phyloP scores from a whole-genome alignment of 2,797 vertebrate genomes.

The Decapterus maruadsi region DNA sequence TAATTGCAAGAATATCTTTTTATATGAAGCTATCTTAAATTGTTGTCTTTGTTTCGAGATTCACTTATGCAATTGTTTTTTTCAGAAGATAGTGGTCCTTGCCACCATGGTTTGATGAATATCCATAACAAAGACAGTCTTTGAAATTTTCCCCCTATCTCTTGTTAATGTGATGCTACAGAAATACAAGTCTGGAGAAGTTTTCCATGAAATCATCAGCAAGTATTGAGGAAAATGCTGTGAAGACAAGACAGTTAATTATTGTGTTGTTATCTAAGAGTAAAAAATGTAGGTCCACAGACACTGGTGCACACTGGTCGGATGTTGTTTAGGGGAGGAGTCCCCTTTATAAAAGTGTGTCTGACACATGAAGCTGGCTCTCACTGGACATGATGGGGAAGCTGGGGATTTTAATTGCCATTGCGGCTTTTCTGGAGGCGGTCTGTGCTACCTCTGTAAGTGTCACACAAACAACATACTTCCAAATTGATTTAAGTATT shows the following conservation, averaged over 20 bases:
- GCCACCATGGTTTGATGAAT: background rate
- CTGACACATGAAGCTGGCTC: background rate
- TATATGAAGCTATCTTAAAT: background rate
- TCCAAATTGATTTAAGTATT: too few species aligned
- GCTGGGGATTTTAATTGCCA: slow-evolving; percentile 50
- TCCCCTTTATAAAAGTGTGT: too few species aligned
- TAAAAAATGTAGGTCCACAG: too few species aligned
- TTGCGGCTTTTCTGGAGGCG: slow-evolving; percentile 57
- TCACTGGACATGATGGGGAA: slow-evolving; percentile 46
- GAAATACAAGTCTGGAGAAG: too few species aligned
- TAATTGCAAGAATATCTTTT: background rate
- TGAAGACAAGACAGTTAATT: too few species aligned
- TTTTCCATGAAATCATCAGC: too few species aligned
- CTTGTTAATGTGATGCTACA: too few species aligned
- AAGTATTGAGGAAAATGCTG: too few species aligned
- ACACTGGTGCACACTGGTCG: too few species aligned
- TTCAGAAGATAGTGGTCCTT: background rate
- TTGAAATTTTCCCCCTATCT: background rate
- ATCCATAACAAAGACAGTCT: background rate
- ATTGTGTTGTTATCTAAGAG: too few species aligned
- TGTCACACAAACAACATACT: slow-evolving; percentile 3
- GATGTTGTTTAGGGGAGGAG: too few species aligned
- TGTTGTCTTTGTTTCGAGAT: too few species aligned
- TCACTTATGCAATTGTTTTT: background rate
- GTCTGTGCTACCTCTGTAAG: slow-evolving; percentile 71